Base-by-base conservation (phyloP, 2,888 invertebrate genomes). In the Nycteola revayana region DNA sequence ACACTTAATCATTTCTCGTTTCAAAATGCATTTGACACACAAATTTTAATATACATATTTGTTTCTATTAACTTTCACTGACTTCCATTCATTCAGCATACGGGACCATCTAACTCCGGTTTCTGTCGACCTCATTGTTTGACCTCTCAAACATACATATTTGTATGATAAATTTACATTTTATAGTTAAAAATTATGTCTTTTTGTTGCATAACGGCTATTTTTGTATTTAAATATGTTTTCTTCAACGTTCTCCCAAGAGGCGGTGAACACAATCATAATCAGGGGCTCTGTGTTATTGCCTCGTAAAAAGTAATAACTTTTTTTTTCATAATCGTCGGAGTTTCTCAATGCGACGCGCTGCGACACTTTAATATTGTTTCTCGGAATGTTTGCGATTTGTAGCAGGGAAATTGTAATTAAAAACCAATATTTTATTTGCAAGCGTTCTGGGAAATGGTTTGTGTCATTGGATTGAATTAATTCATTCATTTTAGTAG, bases 51-150 rank as follows among this genome's bases (percentile, higher is more conserved):
- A 9, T 31, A 43, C 38, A 48, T 50, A 10, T 48, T 5, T 32
- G 35, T 44, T 43, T 41, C 36, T 34, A 31, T 34, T 28, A 32
- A 49, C 51, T 52, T 52, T 55, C 55, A 37, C 49, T 55, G 21
- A 36, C 37, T 48, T 30, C 33, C 25, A 32, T 40, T 45, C 33
- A 41, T 44, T 44, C 36, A 34, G 7, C 7, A 21, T n/a, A 5
- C 21, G 4, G 21, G 14, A 14, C 14, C 14, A 3, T 3, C 14
- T 3, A 14, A 14, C 14, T 2, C 14, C 2, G 5, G 14, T 14
- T 14, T 2, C 3, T 14, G 14, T 5, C 14, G 5, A 14, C 2
- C 14, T 14, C 14, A 14, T 3, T 14, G 2, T 14, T 14, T 14
- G 14, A 14, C 14, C 14, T 14, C 14, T 5, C 2, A 14, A 14